Conservation (phyloP, 2,888 invertebrate genomes). For the Epistrophella euchroma region DNA sequence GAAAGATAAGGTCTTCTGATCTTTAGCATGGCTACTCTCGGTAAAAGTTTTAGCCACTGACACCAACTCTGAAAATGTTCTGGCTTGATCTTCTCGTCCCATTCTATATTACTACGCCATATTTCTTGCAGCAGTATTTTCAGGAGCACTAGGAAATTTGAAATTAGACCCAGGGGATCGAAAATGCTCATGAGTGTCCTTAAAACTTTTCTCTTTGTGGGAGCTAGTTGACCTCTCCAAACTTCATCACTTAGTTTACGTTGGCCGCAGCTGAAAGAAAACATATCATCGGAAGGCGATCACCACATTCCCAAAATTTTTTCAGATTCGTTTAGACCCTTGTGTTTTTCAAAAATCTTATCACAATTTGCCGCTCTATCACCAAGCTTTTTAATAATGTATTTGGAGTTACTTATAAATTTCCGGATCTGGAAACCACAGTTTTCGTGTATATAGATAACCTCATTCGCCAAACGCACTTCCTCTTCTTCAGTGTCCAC, state of each 20-base stretch:
- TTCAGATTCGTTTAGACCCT: neutral
- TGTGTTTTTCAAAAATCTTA: constrained; percentile 13
- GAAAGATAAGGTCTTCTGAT: neutral
- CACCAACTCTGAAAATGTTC: constrained; percentile 67
- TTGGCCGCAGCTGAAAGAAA: constrained; percentile 76
- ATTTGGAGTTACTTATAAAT: neutral
- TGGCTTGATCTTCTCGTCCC: constrained; percentile 27
- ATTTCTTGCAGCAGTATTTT: constrained; percentile 78
- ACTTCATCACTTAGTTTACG: neutral
- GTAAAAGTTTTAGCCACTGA: constrained; percentile 73
- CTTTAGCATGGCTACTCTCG: constrained; percentile 16
- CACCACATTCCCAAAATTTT: constrained; percentile 47
- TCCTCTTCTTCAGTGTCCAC: constrained; percentile 54
- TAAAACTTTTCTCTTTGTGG: constrained; percentile 29
- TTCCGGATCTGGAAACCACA: constrained; percentile 34
- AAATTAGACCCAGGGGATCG: constrained; percentile 78
- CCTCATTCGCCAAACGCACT: constrained; percentile 32
- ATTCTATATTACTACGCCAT: constrained; percentile 19
- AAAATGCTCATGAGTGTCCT: constrained; percentile 78
- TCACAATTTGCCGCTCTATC: constrained; percentile 9
- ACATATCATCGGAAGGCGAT: constrained; percentile 76
- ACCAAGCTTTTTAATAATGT: neutral
- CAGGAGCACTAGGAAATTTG: constrained; percentile 72
- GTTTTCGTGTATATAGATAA: constrained; percentile 14
- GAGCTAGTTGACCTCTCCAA: neutral